Evolutionary conservation across 2,797 vertebrate species (phyloP).

Genomic region (Paedocypris micromegethes): DNA sequence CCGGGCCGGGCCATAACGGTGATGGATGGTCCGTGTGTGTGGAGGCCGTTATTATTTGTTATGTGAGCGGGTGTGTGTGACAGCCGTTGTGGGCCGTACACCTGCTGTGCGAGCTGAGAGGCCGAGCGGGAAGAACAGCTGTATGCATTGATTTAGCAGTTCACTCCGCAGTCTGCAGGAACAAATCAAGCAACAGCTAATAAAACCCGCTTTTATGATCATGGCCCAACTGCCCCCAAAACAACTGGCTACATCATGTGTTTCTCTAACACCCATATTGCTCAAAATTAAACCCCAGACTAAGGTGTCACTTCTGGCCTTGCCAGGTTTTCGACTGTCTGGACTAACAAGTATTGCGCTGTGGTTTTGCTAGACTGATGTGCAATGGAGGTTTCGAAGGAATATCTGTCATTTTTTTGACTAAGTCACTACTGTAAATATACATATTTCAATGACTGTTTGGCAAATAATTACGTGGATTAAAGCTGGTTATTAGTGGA

Average conservation of each 20-base stretch:
- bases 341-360: constrained; percentile 62
- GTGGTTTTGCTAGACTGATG: constrained; percentile 4
- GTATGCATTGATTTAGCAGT: constrained; percentile 92
- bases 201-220: constrained; percentile 90
- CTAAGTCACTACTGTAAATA: not conserved
- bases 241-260: constrained; percentile 96
- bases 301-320: constrained; percentile 89
- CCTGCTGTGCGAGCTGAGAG: constrained; percentile 87
- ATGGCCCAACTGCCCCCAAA: constrained; percentile 70
- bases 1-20: constrained; percentile 80
- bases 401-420: not conserved
- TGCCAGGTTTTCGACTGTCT: constrained; percentile 66
- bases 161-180: constrained; percentile 87
- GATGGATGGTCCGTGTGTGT: constrained; percentile 91
- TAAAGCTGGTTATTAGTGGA: no score
- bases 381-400: constrained; percentile 2
- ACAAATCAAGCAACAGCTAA: constrained; percentile 97
- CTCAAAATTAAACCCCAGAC: constrained; percentile 83
- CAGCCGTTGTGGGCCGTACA: constrained; percentile 81
- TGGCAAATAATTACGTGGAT: no score
- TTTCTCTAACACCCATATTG: constrained; percentile 85
- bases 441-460: no score
- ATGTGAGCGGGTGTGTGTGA: constrained; percentile 71
- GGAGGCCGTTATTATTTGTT: constrained; percentile 85
- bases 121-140: constrained; percentile 81